Evolutionary conservation across 2,113 vertebrate genomes (phyloP), one percentile per base, ranked within the genome.

Genomic region (Ceyx cyanopectus): DNA sequence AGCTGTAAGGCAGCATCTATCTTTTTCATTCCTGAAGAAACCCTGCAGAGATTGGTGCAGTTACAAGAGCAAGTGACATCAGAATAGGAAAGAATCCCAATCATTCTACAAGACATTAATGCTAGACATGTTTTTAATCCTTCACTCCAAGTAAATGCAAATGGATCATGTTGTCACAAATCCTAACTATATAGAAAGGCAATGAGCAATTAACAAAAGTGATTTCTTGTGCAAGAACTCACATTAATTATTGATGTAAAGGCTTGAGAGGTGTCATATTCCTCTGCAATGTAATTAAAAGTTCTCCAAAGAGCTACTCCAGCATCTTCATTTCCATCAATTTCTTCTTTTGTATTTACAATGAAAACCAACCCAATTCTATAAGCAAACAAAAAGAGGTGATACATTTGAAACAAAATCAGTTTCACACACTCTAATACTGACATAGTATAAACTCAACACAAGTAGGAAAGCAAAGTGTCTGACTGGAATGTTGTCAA

Each of bases 331-430:
- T 96, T 97, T 89, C 98, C 98, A 97, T 99, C 98, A 86, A 98
- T 96, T 93, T 98, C 97, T 96, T 99, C 98, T 92, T 98, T 96
- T 34, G 98, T 95, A 97, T 96, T 99, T 97, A 99, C 96, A 96
- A 99, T 91, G 96, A 99, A 99, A 96, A 99, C 98, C 97, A 99
- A 98, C 93, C 99, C 99, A 97, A 99, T 99, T 98, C 99, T 99
- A 89, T 10, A 57, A 93, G 95, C 40, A 86, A 95, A 90, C 56
- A 65, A 29, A 81, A 75, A 68, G 14, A 91, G 40, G 58, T 58
- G 12, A 73, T 2, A 32, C 3, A 54, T 85, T 82, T 29, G 66
- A 69, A 46, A 10, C 10, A 32, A 0, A 48, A 66, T 20, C 41
- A 53, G 14, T 45, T 82, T 87, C 45, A 66, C 13, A 41, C 8